phyloP scores from a whole-genome alignment of 2,797 vertebrate genomes.

The Coranthus polyacanthus region DNA sequence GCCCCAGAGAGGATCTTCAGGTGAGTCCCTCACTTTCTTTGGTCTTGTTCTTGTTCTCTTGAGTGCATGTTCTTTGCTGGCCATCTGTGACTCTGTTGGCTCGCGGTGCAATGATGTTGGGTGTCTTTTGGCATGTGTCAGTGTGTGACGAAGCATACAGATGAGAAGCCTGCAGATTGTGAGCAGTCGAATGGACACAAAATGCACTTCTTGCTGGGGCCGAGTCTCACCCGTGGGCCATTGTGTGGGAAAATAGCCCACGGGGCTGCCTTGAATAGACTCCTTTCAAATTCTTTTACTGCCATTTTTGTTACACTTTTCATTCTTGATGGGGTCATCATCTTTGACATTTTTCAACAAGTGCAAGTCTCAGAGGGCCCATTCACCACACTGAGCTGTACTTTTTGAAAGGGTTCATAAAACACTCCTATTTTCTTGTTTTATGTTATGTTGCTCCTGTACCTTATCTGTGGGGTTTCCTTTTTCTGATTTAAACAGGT shows the following conservation, averaged over 20 bases:
- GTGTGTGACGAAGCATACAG: constrained; percentile 39
- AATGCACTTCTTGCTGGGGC: constrained; percentile 18
- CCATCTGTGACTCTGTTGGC: constrained; percentile 59
- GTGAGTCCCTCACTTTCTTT: constrained; percentile 79
- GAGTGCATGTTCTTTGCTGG: constrained; percentile 35
- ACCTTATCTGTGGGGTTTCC: neutral
- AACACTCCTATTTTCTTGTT: neutral
- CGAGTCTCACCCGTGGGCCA: constrained; percentile 35
- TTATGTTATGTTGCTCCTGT: neutral
- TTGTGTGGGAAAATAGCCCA: constrained; percentile 47
- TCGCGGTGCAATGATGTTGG: constrained; percentile 2
- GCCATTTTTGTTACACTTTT: constrained; percentile 60
- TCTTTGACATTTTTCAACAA: constrained; percentile 58
- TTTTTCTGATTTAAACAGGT: neutral
- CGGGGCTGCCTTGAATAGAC: constrained; percentile 36
- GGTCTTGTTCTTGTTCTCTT: constrained; percentile 20
- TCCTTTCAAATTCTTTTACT: constrained; percentile 73
- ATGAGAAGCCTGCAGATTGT: constrained; percentile 39
- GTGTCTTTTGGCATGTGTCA: constrained; percentile 13
- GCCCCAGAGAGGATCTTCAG: constrained; percentile 98
- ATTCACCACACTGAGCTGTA: constrained; percentile 23
- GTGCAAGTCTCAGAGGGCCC: constrained; percentile 28
- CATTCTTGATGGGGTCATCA: constrained; percentile 65
- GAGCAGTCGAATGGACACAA: constrained; percentile 44
- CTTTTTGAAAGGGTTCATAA: constrained; percentile 16